Percentiles rank a stretch among this genome's conserved stretches.
phyloP scores from a whole-genome alignment of 2,113 vertebrate species.

The Mungos mungo region DNA sequence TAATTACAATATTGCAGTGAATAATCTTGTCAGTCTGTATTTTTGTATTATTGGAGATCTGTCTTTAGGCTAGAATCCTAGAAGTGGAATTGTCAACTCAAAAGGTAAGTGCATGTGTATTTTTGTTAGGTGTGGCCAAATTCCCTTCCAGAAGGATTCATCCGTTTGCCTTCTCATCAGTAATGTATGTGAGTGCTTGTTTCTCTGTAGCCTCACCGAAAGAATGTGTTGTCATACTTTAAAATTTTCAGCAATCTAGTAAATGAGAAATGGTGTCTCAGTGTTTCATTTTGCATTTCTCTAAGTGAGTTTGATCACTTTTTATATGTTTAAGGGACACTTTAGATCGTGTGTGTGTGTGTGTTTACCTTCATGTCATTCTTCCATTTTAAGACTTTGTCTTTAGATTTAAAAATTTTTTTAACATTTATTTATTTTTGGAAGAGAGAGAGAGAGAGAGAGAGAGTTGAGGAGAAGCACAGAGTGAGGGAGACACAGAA shows the following conservation, averaged over 20 bases:
- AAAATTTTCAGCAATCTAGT: not conserved
- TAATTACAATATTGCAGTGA: not conserved
- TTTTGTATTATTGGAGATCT: not conserved
- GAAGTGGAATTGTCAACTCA: not conserved
- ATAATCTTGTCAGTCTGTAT: not conserved
- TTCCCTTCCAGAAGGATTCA: not conserved
- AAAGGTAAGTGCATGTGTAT: not conserved
- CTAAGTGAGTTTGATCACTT: not conserved
- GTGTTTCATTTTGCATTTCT: not conserved
- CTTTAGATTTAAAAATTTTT: not conserved
- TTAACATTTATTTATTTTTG: not conserved
- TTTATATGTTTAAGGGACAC: not conserved
- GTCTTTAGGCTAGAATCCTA: not conserved
- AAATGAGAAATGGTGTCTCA: not conserved
- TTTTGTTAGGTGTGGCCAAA: not conserved
- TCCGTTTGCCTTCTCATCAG: not conserved
- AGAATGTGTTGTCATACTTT: not conserved
- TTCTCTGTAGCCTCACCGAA: not conserved
- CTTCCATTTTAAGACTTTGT: not conserved
- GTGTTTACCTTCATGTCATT: not conserved
- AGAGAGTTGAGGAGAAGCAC: no score
- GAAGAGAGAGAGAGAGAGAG: no score
- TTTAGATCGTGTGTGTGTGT: not conserved
- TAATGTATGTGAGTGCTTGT: not conserved
- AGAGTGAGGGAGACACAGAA: no score